Evolutionary conservation across 2,797 vertebrate species (phyloP).

Genomic region (Clamator glandarius): DNA sequence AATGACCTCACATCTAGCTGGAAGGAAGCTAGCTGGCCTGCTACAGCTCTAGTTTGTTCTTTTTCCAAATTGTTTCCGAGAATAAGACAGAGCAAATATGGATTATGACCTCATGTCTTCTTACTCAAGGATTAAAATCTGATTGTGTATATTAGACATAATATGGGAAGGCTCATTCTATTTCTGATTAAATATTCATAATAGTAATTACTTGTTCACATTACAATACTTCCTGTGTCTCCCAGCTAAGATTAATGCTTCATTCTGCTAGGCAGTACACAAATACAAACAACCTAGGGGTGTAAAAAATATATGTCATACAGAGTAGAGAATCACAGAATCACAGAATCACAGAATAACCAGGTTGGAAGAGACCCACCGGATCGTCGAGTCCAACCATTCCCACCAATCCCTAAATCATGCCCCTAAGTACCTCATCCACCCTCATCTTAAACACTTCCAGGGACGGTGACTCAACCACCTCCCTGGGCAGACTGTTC

Average conservation of each 20-base stretch:
- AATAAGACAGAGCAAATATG: neutral
- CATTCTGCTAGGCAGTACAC: neutral
- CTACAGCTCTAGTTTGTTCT: neutral
- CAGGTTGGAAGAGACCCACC: too few species aligned
- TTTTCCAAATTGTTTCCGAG: neutral
- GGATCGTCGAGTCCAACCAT: too few species aligned
- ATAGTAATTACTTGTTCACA: constrained; percentile 17
- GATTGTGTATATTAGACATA: neutral
- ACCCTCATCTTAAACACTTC: too few species aligned
- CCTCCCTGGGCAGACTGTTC: too few species aligned
- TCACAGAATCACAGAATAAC: too few species aligned
- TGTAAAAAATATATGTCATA: neutral
- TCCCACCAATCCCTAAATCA: too few species aligned
- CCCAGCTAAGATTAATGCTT: neutral
- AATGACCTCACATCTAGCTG: neutral
- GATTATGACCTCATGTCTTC: neutral
- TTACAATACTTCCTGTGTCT: neutral
- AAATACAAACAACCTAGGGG: neutral
- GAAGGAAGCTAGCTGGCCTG: neutral
- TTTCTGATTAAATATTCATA: constrained; percentile 38
- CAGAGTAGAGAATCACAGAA: neutral
- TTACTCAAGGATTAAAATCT: neutral
- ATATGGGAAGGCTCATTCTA: neutral
- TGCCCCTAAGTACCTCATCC: too few species aligned
- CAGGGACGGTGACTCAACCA: too few species aligned